Evolutionary conservation across 2,113 vertebrate genomes (phyloP), one percentile per base, ranked within the genome.

Genomic region (Chlamydotis undulata): DNA sequence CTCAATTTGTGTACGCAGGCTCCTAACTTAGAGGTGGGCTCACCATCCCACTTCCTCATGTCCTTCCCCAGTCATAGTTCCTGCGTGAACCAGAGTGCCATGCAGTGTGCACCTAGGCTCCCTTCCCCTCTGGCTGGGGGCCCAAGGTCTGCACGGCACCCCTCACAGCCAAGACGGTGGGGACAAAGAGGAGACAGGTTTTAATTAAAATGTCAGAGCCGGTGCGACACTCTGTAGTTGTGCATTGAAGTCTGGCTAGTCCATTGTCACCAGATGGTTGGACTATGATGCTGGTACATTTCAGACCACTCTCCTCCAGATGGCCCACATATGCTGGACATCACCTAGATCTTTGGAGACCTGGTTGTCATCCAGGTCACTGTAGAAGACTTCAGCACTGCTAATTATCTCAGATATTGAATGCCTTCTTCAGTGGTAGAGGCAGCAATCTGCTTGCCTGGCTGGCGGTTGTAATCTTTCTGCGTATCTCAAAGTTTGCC

Each of bases 101-200:
- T 0, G 1, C 7, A 31, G 12, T 0, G 0, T 64, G 35, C 11
- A 4, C 67, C 13, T 70, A 39, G 24, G 24, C 23, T 76, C 35
- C 35, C 19, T 76, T 50, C 21, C 35, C 43, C 16, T 76, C 43
- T 21, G 35, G 7, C 35, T 2, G 1, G 23, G 5, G 5, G 4
- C 4, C 12, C 12, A 19, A 22, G 22, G 10, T 47, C 69, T 84
- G 59, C 49, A 74, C 22, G 26, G 26, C 22, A 18, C 5, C 37
- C 5, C 53, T 56, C 29, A 17, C 4, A 12, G 25, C 19, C 6
- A 5, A 55, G 59, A 21, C 1, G 4, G 28, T 61, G 35, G 28
- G 13, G 28, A 61, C 0, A 0, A 31, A 37, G 8, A 67, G 63
- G 52, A 76, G 12, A 61, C 15, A 61, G 24, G 45, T 73, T 78